Base-by-base conservation (phyloP, 53 echinoderm and acorn worm genomes). In the Echinometra lucunter region DNA sequence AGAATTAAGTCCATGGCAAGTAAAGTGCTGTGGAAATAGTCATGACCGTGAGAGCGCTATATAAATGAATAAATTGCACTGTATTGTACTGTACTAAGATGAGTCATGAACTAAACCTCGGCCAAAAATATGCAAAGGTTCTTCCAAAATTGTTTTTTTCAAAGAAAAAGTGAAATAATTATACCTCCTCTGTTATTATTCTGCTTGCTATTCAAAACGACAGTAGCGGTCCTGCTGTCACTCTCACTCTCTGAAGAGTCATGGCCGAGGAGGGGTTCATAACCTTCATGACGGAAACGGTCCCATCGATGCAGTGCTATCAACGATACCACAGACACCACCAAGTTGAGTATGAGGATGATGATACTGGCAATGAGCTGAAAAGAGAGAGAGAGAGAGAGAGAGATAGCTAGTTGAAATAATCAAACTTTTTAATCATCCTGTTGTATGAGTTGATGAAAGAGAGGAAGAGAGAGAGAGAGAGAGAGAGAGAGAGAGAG, bases 301-400 rank as follows among this genome's bases (percentile, higher is more conserved):
- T 94, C 94, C 1, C 25, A 44, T 11, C 83, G 94, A 44, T 94
- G 94, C 45, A 82, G 38, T 10, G 60, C 94, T 3, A 94, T 10
- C 42, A 94, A 85, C 1, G 83, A 82, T 56, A 58, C 83, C 27
- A 83, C 1, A 10, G 60, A 2, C 18, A 94, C 9, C 4, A 44
- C 28, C 25, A 94, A 11, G 45, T 94, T 94, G 58, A 94, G 94
- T 0, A 82, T 1, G 37, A 94, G 57, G 83, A 94, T 60, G 44
- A 94, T 45, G 7, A 83, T 40, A 60, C 94, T 94, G 94, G 82
- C 94, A 37, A 94, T 63, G 5, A 82, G 44, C 94, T 94, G 66
- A 7, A 30, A n/a, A 92, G 47, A 44, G 1, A 38, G 30, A 93
- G 92, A 70, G 37, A 72, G 12, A 42, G 34, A 45, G 12, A 92